phyloP scores from a whole-genome alignment of 2,888 invertebrate genomes.

The Galerucella nymphaeae region DNA sequence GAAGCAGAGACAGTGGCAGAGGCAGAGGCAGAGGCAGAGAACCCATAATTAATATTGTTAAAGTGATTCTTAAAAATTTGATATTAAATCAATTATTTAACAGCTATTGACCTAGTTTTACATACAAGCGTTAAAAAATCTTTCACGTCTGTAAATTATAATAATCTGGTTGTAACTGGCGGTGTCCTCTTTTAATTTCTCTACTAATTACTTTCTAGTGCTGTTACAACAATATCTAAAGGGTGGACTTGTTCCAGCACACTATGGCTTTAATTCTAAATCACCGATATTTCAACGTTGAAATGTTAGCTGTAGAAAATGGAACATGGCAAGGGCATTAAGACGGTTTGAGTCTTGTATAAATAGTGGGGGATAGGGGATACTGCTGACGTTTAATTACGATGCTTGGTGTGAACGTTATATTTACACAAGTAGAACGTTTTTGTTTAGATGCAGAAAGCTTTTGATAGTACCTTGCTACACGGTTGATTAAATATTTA shows the following conservation, averaged over 20 bases:
- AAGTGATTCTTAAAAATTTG: too few species aligned
- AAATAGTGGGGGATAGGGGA: slow-evolving; percentile 38
- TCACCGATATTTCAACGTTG: slow-evolving; percentile 2
- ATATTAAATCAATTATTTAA: too few species aligned
- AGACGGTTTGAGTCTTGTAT: slow-evolving; percentile 40
- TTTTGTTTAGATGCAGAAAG: slow-evolving; percentile 29
- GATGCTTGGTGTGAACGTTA: slow-evolving; percentile 37
- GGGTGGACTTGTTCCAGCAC: neutral
- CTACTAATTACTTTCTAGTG: too few species aligned
- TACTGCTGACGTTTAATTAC: slow-evolving; percentile 47
- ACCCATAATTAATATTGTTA: too few species aligned
- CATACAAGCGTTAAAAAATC: too few species aligned
- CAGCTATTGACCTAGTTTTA: too few species aligned
- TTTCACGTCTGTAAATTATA: too few species aligned
- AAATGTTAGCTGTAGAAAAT: slow-evolving; percentile 36
- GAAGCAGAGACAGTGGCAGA: too few species aligned
- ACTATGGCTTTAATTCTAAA: neutral
- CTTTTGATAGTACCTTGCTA: slow-evolving; percentile 27
- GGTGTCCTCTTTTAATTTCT: too few species aligned
- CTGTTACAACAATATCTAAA: too few species aligned
- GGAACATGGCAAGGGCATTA: slow-evolving; percentile 50
- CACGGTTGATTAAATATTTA: neutral
- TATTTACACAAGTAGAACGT: slow-evolving; percentile 42
- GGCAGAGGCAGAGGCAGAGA: too few species aligned
- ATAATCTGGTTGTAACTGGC: too few species aligned